Conservation (phyloP, 2,113 vertebrate species). For the Rissa tridactyla region DNA sequence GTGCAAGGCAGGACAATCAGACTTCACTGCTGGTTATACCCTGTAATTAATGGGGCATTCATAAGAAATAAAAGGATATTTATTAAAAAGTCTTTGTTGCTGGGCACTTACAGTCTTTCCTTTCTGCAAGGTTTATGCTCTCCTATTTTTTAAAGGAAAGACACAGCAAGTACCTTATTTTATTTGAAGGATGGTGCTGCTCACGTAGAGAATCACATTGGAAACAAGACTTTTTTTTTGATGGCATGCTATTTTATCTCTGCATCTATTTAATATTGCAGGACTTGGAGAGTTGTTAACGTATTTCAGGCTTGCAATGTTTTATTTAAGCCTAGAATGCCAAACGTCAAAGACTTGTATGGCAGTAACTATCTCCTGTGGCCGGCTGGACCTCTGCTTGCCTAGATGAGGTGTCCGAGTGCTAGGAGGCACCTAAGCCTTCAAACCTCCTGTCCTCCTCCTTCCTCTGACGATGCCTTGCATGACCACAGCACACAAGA, state of each 20-base stretch:
- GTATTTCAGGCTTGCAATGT: not conserved
- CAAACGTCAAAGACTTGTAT: rapidly evolving
- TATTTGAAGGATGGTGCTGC: not conserved
- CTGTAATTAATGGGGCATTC: not conserved
- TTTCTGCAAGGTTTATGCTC: not conserved
- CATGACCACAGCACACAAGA: rapidly evolving
- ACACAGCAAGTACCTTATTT: not conserved
- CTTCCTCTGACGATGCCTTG: not conserved
- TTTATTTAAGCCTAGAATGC: not conserved
- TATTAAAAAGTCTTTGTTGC: not conserved
- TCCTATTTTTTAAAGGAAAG: not conserved
- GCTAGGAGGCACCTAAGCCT: not conserved
- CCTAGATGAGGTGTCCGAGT: not conserved
- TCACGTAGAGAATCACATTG: not conserved
- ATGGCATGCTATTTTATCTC: not conserved
- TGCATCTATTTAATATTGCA: not conserved
- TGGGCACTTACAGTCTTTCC: not conserved
- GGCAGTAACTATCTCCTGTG: not conserved
- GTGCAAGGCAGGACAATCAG: not conserved
- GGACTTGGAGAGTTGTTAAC: not conserved
- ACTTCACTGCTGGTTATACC: not conserved
- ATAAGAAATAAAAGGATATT: not conserved
- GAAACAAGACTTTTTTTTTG: not conserved
- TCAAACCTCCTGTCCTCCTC: not conserved
- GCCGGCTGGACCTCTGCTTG: not conserved